Percentiles rank a stretch among this genome's conserved stretches.
phyloP scores from a whole-genome alignment of 2,888 invertebrate species.

The Aspidiotus destructor region DNA sequence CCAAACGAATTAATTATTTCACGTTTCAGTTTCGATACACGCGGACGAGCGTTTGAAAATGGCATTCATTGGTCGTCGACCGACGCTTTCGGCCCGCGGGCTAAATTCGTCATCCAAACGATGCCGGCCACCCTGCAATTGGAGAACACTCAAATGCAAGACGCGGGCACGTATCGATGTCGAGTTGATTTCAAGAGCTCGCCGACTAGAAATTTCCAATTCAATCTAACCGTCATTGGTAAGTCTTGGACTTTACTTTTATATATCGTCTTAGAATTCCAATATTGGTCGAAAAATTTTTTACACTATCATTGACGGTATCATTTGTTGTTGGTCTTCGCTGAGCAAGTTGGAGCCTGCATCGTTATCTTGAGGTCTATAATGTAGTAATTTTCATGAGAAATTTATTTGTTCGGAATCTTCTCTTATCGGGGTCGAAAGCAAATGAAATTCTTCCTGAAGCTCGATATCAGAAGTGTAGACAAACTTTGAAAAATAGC shows the following conservation, averaged over 20 bases:
- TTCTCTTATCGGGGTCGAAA: no score
- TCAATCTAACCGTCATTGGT: slow-evolving; percentile 52
- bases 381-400: no score
- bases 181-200: slow-evolving; percentile 81
- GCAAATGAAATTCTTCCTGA: no score
- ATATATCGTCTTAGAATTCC: background rate
- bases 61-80: slow-evolving; percentile 48
- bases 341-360: no score
- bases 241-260: slow-evolving; percentile 37
- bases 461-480: no score
- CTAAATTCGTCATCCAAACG: slow-evolving; percentile 31
- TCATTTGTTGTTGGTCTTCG: no score
- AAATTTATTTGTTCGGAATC: no score
- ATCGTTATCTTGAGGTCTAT: no score
- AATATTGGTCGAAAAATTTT: no score
- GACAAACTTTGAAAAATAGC: no score
- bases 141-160: slow-evolving; percentile 58
- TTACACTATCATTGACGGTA: no score
- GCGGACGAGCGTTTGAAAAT: slow-evolving; percentile 46
- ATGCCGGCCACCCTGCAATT: slow-evolving; percentile 42
- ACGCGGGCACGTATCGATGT: slow-evolving; percentile 78
- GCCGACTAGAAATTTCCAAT: slow-evolving; percentile 74
- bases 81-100: slow-evolving; percentile 42
- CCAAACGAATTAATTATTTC: no score
- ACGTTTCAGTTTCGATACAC: slow-evolving; percentile 46